These are phyloP conservation scores for Pseudopleuronectes americanus DNA, from an alignment of 2,797 vertebrate species.

Conservation along the genomic window DNA sequence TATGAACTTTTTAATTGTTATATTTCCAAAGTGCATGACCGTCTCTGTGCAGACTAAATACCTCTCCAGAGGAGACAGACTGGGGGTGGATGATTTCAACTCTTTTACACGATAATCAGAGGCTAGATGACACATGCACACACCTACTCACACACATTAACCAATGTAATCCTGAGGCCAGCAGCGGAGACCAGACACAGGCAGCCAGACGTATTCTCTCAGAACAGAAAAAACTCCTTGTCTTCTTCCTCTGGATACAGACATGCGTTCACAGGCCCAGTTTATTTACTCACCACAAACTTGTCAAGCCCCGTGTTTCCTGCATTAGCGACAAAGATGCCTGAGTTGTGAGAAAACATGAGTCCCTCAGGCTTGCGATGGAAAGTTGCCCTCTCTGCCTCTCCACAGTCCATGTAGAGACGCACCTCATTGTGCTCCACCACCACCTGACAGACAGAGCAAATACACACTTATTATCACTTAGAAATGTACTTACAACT, in stretches of 20 bases:
- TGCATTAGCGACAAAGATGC: slow-evolving; percentile 91
- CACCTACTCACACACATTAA: not conserved
- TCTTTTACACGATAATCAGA: slow-evolving; percentile 28
- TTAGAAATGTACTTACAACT: too few relatives aligned
- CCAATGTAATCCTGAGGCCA: not conserved
- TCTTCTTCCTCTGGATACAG: not conserved
- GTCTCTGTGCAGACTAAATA: too few relatives aligned
- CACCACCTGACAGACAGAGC: slow-evolving; percentile 60
- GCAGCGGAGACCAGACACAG: not conserved
- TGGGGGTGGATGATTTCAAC: slow-evolving; percentile 10
- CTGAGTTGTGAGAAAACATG: slow-evolving; percentile 86
- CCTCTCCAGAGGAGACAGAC: not conserved
- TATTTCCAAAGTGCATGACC: too few relatives aligned
- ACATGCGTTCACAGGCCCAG: not conserved
- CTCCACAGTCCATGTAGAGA: slow-evolving; percentile 91
- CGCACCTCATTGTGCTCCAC: slow-evolving; percentile 83
- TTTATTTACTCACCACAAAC: slow-evolving; percentile 86
- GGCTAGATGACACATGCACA: slow-evolving; percentile 7
- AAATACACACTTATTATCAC: not conserved
- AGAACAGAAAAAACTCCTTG: not conserved
- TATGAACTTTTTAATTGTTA: too few relatives aligned
- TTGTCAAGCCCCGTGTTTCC: slow-evolving; percentile 88
- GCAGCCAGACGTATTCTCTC: not conserved
- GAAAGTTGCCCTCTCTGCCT: slow-evolving; percentile 82
- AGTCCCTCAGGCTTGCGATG: slow-evolving; percentile 78